These are phyloP conservation scores for Dinoponera quadriceps DNA, from an alignment of 1,140 invertebrate genomes.

Conservation along the genomic window DNA sequence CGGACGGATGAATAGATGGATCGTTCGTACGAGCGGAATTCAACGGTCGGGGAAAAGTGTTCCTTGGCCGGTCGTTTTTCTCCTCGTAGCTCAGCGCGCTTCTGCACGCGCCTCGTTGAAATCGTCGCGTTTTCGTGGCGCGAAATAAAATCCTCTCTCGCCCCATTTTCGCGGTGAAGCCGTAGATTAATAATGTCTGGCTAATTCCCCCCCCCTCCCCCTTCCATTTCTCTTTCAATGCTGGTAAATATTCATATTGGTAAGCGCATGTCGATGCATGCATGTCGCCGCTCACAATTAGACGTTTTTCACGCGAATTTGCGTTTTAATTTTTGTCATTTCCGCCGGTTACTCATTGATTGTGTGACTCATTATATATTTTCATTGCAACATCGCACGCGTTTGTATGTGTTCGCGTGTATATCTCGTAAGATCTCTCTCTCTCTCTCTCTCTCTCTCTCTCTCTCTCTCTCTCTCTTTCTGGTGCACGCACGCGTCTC, in stretches of 20 bases:
- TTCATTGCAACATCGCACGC: background rate
- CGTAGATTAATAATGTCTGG: constrained; percentile 32
- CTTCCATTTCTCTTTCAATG: background rate
- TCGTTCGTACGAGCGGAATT: background rate
- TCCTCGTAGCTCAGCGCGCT: background rate
- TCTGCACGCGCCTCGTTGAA: background rate
- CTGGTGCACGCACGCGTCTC: too few relatives aligned
- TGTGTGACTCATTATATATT: background rate
- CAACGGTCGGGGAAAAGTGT: constrained; percentile 3
- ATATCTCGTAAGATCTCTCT: too few relatives aligned
- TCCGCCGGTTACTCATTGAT: background rate
- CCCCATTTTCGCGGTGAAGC: background rate
- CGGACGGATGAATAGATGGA: background rate
- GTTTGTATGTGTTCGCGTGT: too few relatives aligned
- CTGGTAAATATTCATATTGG: background rate
- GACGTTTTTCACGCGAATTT: background rate
- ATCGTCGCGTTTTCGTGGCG: background rate
- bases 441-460: too few relatives aligned
- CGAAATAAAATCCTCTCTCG: constrained; percentile 6
- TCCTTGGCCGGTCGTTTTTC: background rate
- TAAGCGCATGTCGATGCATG: background rate
- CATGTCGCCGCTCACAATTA: background rate
- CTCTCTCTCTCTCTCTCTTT: too few relatives aligned
- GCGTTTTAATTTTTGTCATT: background rate
- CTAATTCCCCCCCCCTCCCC: constrained; percentile 4